A percentile compares a stretch with the other conserved stretches of the same genome.
Evolutionary conservation across 2,113 vertebrate species (phyloP).

Genomic region (Stegostoma tigrinum): DNA sequence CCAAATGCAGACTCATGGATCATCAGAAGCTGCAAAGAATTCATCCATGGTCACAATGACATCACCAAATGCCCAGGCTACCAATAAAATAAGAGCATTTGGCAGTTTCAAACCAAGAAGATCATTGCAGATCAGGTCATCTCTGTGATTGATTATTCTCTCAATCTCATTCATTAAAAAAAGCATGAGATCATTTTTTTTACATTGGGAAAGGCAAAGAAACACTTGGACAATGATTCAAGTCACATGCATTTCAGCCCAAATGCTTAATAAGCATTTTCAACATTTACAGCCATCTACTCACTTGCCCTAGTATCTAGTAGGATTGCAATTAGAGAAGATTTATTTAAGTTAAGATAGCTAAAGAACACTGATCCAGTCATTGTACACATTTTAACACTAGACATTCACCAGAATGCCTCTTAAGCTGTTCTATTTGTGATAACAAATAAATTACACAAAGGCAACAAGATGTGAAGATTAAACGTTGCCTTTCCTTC

Average conservation of each 20-base stretch:
- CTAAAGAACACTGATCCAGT: neutral
- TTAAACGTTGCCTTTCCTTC: neutral
- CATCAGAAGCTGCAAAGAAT: no score
- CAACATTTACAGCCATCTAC: neutral
- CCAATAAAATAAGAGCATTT: neutral
- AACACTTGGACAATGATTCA: neutral
- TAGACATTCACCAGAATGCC: neutral
- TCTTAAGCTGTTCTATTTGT: neutral
- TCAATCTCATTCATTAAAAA: constrained; percentile 6
- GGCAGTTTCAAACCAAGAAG: neutral
- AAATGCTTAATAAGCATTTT: neutral
- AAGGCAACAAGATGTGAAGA: neutral
- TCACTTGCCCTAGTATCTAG: neutral
- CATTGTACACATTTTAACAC: neutral
- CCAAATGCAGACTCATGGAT: neutral
- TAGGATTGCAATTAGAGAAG: neutral
- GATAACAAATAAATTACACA: neutral
- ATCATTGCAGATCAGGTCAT: neutral
- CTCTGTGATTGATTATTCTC: neutral
- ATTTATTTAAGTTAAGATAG: neutral
- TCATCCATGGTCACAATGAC: neutral
- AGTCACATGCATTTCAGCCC: neutral
- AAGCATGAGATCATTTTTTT: neutral
- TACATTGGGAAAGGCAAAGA: neutral
- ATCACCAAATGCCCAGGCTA: neutral